phyloP scores from a whole-genome alignment of 2,888 invertebrate genomes.

The Heliconius sara region DNA sequence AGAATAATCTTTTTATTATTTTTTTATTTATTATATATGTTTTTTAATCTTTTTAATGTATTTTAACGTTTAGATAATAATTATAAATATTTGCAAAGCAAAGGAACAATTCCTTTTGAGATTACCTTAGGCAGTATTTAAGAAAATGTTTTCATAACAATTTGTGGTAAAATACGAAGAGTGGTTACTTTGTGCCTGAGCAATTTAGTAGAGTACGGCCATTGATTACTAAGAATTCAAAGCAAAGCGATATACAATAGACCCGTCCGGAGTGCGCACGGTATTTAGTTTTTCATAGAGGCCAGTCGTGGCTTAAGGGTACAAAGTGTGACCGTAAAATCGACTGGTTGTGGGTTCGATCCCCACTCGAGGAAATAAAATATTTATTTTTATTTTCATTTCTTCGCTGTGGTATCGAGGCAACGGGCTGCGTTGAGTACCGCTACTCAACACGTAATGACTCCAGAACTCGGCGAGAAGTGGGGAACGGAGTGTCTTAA shows the following conservation, averaged over 20 bases:
- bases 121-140: neutral
- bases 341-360: no score
- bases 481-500: no score
- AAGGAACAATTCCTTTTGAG: neutral
- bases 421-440: no score
- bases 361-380: no score
- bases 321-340: no score
- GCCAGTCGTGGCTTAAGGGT: no score
- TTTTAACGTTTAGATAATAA: neutral
- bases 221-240: slow-evolving; percentile 20
- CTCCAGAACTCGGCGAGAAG: no score
- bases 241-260: slow-evolving; percentile 16
- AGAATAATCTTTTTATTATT: neutral
- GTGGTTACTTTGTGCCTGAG: slow-evolving; percentile 24
- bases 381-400: no score
- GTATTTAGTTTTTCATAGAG: slow-evolving; percentile 7
- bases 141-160: slow-evolving; percentile 19
- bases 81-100: slow-evolving; percentile 2
- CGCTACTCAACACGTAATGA: no score
- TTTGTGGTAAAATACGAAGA: slow-evolving; percentile 11
- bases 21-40: no score
- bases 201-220: slow-evolving; percentile 34
- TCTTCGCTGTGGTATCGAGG: no score
- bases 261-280: neutral
- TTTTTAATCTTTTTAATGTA: slow-evolving; percentile 9